Evolutionary conservation across 2,797 vertebrate species (phyloP).

Genomic region (Choloepus didactylus): DNA sequence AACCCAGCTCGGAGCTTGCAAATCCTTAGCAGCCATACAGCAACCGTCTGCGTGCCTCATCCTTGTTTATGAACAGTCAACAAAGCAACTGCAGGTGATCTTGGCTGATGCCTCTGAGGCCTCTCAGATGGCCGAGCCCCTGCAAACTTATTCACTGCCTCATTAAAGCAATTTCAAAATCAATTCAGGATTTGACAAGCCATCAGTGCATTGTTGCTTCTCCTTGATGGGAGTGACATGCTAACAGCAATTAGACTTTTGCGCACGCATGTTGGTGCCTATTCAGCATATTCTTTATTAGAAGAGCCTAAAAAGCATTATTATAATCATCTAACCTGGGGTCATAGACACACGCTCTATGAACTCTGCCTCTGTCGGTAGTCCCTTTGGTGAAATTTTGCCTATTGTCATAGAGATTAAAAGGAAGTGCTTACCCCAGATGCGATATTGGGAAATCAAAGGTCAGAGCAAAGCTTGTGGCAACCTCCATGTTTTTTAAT

Average conservation of each 20-base stretch:
- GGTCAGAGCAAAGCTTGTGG: constrained; percentile 81
- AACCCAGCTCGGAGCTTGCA: constrained; percentile 28
- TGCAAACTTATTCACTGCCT: constrained; percentile 86
- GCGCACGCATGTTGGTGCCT: constrained; percentile 48
- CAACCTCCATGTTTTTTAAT: constrained; percentile 82
- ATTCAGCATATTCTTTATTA: constrained; percentile 75
- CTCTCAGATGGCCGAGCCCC: constrained; percentile 77
- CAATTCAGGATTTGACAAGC: constrained; percentile 86
- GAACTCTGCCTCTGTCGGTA: constrained; percentile 67
- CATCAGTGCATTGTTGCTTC: constrained; percentile 72
- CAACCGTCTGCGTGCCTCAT: not conserved
- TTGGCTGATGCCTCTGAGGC: constrained; percentile 68
- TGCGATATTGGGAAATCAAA: constrained; percentile 81
- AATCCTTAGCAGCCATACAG: constrained; percentile 19
- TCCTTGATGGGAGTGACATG: constrained; percentile 77
- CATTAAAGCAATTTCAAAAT: constrained; percentile 87
- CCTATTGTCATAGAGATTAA: constrained; percentile 81
- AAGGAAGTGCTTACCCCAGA: constrained; percentile 82
- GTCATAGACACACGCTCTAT: constrained; percentile 81
- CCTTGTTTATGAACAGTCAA: constrained; percentile 68
- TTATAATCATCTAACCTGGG: constrained; percentile 83
- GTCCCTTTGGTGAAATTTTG: constrained; percentile 81
- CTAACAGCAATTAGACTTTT: constrained; percentile 81
- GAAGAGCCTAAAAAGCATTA: constrained; percentile 74
- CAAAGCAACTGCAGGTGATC: constrained; percentile 81